Percentiles rank a stretch among this genome's conserved stretches.
Conservation (phyloP, 2,797 vertebrate species). For the Xenentodon cancila region DNA sequence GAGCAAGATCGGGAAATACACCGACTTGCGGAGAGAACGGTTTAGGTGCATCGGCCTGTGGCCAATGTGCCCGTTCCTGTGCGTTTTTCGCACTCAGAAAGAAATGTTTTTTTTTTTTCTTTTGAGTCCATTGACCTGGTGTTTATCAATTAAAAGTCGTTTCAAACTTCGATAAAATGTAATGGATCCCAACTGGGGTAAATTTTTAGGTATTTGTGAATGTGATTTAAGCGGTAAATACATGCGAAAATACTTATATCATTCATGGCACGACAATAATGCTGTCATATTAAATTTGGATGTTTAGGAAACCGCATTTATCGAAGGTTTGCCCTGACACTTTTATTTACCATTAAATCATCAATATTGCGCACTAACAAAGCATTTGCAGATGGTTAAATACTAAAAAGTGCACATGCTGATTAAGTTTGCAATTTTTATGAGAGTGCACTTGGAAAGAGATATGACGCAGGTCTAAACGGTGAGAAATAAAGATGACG, state of each 20-base stretch:
- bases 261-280: not conserved
- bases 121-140: not conserved
- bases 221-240: not conserved
- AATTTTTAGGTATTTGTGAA: too few species aligned
- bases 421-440: too few species aligned
- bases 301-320: too few species aligned
- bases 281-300: not conserved
- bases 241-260: not conserved
- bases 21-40: slow-evolving; percentile 30
- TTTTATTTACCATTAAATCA: slow-evolving; percentile 1
- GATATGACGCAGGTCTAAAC: not conserved
- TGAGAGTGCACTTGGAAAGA: not conserved
- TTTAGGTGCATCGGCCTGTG: slow-evolving; percentile 22
- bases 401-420: not conserved
- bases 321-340: too few species aligned
- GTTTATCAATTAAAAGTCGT: not conserved
- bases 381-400: not conserved
- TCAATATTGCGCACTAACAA: not conserved
- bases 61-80: slow-evolving; percentile 17
- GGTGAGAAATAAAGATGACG: slow-evolving; percentile 37
- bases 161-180: not conserved
- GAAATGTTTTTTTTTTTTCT: not conserved
- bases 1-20: slow-evolving; percentile 50
- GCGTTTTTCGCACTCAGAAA: slow-evolving; percentile 14
- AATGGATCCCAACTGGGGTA: not conserved